Evolutionary conservation across 2,113 vertebrate species (phyloP), one percentile per base, ranked within the genome.

Genomic region (Semnornis frantzii): DNA sequence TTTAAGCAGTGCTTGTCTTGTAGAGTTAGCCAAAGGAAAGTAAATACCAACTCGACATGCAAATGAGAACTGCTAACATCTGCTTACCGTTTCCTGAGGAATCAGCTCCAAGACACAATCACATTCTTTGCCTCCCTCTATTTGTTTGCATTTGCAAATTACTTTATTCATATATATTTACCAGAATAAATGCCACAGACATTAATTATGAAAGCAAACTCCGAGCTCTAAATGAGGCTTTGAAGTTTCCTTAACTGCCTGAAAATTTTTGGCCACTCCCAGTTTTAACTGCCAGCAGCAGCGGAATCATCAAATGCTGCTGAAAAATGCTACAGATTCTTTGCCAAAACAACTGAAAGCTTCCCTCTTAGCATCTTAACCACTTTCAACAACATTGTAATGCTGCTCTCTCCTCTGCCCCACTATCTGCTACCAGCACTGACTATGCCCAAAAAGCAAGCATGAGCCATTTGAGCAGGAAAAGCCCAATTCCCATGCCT

Each of bases 111-210:
- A 86, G 69, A 75, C 6, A 2, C 44, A 91, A 25, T 68, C 63
- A 3, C 23, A 33, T 42, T 92, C 69, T 28, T 69, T 37, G 33
- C 31, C 76, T 94, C 48, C 44, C 28, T 90, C 14, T 7, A 25
- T 55, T 70, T 85, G 64, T 85, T 82, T 88, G 90, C 85, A 59
- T 81, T 78, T 89, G 76, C 58, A 79, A 94, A 87, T 86, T 9
- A 64, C 64, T 93, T 91, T 68, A 83, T 57, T 85, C 73, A 12
- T n/a, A 31, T 39, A 15, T 37, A 57, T 75, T 58, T 78, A 73
- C 55, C 19, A 75, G 82, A 92, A 81, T 50, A 77, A 88, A 88
- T 42, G 76, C 28, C 19, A 31, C 1, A 3, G 65, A 48, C 52
- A 50, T 44, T 63, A 90, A 91, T 78, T 76, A 59, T 1, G 11